phyloP scores from a whole-genome alignment of 2,888 invertebrate species.

The Bugulina stolonifera region DNA sequence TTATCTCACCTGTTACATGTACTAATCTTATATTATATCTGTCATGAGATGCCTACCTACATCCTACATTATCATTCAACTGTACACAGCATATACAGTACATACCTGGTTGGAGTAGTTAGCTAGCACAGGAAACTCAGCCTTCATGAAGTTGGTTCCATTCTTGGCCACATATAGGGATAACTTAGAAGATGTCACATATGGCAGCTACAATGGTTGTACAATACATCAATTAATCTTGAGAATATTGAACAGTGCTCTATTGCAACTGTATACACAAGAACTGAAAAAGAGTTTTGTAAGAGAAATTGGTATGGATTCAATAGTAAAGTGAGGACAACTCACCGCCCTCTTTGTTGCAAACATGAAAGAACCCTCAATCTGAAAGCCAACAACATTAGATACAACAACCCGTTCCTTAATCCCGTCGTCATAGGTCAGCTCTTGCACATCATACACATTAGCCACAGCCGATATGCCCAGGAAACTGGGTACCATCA shows the following conservation, averaged over 20 bases:
- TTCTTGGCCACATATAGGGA: slow-evolving; percentile 70
- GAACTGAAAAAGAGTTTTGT: no score
- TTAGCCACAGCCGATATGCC: background rate
- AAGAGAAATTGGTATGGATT: no score
- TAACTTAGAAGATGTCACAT: slow-evolving; percentile 30
- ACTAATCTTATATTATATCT: no score
- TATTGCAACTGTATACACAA: no score
- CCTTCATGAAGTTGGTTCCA: slow-evolving; percentile 65
- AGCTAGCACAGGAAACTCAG: slow-evolving; percentile 65
- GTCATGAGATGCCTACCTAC: no score
- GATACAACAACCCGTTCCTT: slow-evolving; percentile 56
- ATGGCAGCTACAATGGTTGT: no score
- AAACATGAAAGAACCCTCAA: slow-evolving; percentile 78
- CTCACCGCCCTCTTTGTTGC: slow-evolving; percentile 68
- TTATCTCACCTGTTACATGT: no score
- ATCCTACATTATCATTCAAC: no score
- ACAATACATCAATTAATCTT: no score
- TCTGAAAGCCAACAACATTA: slow-evolving; percentile 73
- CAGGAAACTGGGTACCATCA: background rate
- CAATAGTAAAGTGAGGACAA: slow-evolving; percentile 30
- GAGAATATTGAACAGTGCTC: no score
- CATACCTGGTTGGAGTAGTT: slow-evolving; percentile 4
- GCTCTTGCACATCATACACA: background rate
- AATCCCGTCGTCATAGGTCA: background rate
- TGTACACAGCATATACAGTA: no score